Evolutionary conservation across 2,888 invertebrate genomes (phyloP), one percentile per base, ranked within the genome.

Genomic region (Rambutsinella grinnellia): DNA sequence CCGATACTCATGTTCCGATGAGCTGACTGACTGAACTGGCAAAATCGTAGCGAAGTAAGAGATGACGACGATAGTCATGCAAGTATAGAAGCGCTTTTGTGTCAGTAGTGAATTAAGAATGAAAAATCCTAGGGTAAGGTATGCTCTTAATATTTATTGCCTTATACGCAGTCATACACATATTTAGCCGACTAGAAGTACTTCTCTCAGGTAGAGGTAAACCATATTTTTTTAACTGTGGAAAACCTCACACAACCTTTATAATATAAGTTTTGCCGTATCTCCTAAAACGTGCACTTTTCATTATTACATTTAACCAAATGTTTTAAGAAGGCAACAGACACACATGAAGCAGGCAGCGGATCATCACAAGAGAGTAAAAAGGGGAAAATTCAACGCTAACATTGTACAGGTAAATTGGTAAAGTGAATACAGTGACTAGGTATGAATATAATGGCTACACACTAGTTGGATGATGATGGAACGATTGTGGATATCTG

Each of bases 11-110:
- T 54, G 17, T 66, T 17, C 36, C 36, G 54, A 74, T 61, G 72
- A 66, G 72, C 72, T 74, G 72, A 74, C 72, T 74, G 72, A 74
- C 72, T 74, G 51, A 74, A 58, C 36, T 57, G 44, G 24, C 49
- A 47, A 61, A 74, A 65, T 51, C 60, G 51, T 74, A 66, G 27
- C 72, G 49, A 36, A 13, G n/a, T n/a, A n/a, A 36, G 36, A 36
- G 36, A 36, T 36, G 36, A 36, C 53, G 71, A 58, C 65, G 65
- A 53, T 71, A 65, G 65, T 70, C 51, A 53, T 65, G 63, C 54
- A 15, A 26, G 13, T 26, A 60, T 56, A 27, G 60, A 44, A 58
- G 26, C 24, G 61, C 51, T 70, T 62, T 70, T 70, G 70, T 70
- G 70, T 70, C 70, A 70, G 70, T 63, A 61, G 57, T 58, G 36